Percentiles rank a stretch among this genome's conserved stretches.
phyloP scores from a whole-genome alignment of 2,888 invertebrate species.

The Seira musarum region DNA sequence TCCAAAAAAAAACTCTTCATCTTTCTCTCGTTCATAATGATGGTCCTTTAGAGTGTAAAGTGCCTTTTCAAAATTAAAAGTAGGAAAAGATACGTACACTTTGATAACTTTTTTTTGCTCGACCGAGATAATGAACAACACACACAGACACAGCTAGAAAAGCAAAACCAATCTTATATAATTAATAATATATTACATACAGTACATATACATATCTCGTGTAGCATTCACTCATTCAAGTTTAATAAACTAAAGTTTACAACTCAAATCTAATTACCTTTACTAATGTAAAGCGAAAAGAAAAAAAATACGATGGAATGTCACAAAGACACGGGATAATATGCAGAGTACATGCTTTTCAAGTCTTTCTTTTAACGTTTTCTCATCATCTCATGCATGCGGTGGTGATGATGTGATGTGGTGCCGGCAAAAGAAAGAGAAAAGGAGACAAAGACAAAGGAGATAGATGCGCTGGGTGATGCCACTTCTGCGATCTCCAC shows the following conservation, averaged over 20 bases:
- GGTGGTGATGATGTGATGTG: too few relatives aligned
- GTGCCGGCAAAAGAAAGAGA: constrained; percentile 35
- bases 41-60: constrained; percentile 53
- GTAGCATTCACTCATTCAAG: too few relatives aligned
- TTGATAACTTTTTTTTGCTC: neutral
- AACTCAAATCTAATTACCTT: constrained; percentile 51
- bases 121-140: neutral
- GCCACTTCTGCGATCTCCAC: neutral
- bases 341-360: constrained; percentile 50
- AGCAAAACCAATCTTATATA: neutral
- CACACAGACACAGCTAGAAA: too few relatives aligned
- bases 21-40: constrained; percentile 55
- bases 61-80: constrained; percentile 20
- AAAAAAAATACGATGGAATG: constrained; percentile 41
- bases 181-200: too few relatives aligned
- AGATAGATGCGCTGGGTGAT: constrained; percentile 15
- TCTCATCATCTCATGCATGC: constrained; percentile 31
- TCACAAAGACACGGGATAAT: constrained; percentile 53
- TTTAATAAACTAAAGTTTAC: constrained; percentile 1
- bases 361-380: constrained; percentile 23
- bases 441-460: constrained; percentile 51
- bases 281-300: constrained; percentile 47
- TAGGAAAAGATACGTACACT: neutral
- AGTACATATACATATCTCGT: too few relatives aligned
- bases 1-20: constrained; percentile 57